These are phyloP conservation scores for Scyliorhinus canicula DNA, from an alignment of 2,797 vertebrate species.

Conservation along the genomic window DNA sequence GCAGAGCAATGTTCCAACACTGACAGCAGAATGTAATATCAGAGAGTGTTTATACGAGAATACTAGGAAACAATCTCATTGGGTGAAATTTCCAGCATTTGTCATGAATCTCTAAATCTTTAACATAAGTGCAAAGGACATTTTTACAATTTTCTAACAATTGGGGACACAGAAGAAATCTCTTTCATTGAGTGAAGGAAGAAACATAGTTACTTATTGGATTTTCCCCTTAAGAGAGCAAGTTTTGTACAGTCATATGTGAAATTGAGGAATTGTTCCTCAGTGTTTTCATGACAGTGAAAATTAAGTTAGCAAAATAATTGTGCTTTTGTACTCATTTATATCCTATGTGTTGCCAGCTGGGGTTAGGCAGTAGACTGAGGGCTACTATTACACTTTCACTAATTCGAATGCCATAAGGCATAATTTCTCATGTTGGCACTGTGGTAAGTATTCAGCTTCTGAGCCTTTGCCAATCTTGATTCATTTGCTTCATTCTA, in stretches of 20 bases:
- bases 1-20: too few species aligned
- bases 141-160: not conserved
- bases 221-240: not conserved
- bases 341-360: not conserved
- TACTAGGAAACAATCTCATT: not conserved
- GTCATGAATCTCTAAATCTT: not conserved
- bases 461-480: not conserved
- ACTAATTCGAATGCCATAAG: not conserved
- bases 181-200: not conserved
- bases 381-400: not conserved
- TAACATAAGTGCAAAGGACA: not conserved
- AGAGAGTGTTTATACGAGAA: not conserved
- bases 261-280: not conserved
- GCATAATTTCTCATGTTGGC: not conserved
- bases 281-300: not conserved
- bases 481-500: not conserved
- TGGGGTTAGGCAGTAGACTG: not conserved
- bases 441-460: not conserved
- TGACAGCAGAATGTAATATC: not conserved
- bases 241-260: not conserved
- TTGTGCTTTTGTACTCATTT: not conserved
- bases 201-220: not conserved
- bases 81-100: not conserved
- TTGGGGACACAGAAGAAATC: not conserved
- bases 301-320: not conserved